phyloP scores from a whole-genome alignment of 2,888 invertebrate species.

The Melieria crassipennis region DNA sequence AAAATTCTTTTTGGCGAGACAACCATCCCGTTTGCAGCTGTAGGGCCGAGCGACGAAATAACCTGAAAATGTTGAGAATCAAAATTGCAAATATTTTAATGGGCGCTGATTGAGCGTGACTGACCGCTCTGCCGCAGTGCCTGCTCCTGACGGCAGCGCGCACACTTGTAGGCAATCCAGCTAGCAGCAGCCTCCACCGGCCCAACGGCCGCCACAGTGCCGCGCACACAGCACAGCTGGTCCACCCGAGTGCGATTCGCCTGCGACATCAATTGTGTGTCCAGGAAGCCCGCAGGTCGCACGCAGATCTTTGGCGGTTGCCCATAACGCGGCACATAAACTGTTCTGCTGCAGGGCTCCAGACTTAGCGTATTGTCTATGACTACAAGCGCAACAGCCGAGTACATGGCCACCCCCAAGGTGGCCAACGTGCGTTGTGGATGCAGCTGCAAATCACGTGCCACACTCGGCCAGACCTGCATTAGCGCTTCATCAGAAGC shows the following conservation, averaged over 20 bases:
- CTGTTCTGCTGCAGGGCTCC: slow-evolving; percentile 22
- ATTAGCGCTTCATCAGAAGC: slow-evolving; percentile 70
- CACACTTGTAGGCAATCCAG: slow-evolving; percentile 74
- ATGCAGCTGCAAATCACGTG: slow-evolving; percentile 73
- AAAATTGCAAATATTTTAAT: background rate
- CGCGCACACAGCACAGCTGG: slow-evolving; percentile 80
- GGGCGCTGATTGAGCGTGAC: background rate
- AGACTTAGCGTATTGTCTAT: slow-evolving; percentile 34
- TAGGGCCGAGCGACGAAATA: slow-evolving; percentile 47
- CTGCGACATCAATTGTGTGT: slow-evolving; percentile 68
- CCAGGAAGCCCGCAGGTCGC: slow-evolving; percentile 73
- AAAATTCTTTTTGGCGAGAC: slow-evolving; percentile 65
- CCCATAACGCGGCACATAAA: slow-evolving; percentile 45
- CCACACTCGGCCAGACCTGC: slow-evolving; percentile 73
- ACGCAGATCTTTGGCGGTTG: slow-evolving; percentile 64
- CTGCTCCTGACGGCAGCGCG: slow-evolving; percentile 67
- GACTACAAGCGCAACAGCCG: slow-evolving; percentile 40
- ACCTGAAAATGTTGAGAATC: slow-evolving; percentile 26
- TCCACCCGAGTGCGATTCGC: slow-evolving; percentile 68
- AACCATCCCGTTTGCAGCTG: slow-evolving; percentile 50
- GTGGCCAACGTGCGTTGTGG: slow-evolving; percentile 76
- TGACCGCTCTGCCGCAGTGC: slow-evolving; percentile 70
- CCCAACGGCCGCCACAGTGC: slow-evolving; percentile 85
- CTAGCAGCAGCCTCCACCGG: slow-evolving; percentile 78
- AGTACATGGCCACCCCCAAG: slow-evolving; percentile 77